Base-by-base conservation (phyloP, 2,113 vertebrate genomes). In the Platysteira castanea region DNA sequence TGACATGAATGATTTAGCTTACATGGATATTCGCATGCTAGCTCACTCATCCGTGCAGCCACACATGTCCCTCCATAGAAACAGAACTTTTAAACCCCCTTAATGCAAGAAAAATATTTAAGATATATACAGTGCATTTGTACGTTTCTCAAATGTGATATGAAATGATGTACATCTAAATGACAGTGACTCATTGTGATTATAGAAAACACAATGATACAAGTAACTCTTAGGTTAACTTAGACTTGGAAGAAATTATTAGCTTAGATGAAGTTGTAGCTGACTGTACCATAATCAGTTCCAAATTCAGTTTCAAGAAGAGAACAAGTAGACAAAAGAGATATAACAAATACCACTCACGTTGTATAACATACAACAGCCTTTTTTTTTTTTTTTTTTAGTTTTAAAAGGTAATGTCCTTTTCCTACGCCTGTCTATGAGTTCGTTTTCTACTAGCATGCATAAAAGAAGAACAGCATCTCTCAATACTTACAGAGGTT, bases 401-500 rank as follows among this genome's bases (percentile, higher is more conserved):
- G 5, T 41, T 86, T 50, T 10, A 63, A 54, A 59, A 87, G 19
- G 10, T 46, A 49, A 11, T 60, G 14, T 23, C 30, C 21, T 41
- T 41, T 70, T 19, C 39, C 8, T 44, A 15, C 11, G 3, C 5
- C 5, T 11, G 4, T 7, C 16, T 37, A 52, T 65, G 2, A 44
- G 42, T 27, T 20, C 0, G 5, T 75, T 91, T 95, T 57, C 24
- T 59, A 46, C 19, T 13, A 15, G 19, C 12, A 44, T 1, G 33
- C 26, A 64, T 27, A 70, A 74, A 68, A 82, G 22, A 74, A 80
- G 28, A 89, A 92, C 6, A 67, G 12, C 4, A n/a, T 76, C 4
- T 47, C 24, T 68, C 27, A 93, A 53, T 84, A 98, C 99, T 99
- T 96, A 99, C 99, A 89, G 98, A 98, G 41, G 99, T 99, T 96